Evolutionary conservation across 2,888 invertebrate species (phyloP).

Genomic region (Melieria crassipennis): DNA sequence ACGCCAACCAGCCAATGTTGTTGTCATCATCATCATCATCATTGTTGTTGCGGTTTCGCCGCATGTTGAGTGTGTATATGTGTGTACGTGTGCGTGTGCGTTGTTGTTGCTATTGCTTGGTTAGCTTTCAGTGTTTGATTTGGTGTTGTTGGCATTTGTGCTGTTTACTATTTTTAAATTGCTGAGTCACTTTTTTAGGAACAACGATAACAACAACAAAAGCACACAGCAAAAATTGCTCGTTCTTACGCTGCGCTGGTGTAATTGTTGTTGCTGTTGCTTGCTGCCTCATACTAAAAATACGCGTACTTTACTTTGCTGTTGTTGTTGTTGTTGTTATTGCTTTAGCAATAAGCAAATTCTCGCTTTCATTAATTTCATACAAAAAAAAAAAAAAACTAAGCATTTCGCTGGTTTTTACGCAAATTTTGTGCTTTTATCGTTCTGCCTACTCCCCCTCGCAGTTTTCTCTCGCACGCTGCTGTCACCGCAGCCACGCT

Average conservation of each 20-base stretch:
- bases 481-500: no score
- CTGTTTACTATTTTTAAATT: slow-evolving; percentile 66
- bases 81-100: no score
- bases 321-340: not conserved
- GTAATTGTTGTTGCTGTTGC: not conserved
- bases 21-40: no score
- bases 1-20: no score
- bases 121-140: not conserved
- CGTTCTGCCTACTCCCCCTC: no score
- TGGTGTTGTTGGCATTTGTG: slow-evolving; percentile 30
- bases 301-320: not conserved
- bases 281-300: not conserved
- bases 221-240: not conserved
- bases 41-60: no score
- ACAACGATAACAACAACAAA: not conserved
- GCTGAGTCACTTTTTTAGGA: slow-evolving; percentile 60
- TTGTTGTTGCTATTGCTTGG: slow-evolving; percentile 20
- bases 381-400: no score
- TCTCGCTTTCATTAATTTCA: not conserved
- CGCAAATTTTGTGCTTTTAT: no score
- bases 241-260: not conserved
- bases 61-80: slow-evolving; percentile 5
- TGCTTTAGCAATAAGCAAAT: not conserved
- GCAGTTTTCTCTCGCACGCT: no score
- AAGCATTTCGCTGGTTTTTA: no score